These are phyloP conservation scores for Zosterops lateralis DNA, from an alignment of 2,113 vertebrate genomes.

Conservation along the genomic window DNA sequence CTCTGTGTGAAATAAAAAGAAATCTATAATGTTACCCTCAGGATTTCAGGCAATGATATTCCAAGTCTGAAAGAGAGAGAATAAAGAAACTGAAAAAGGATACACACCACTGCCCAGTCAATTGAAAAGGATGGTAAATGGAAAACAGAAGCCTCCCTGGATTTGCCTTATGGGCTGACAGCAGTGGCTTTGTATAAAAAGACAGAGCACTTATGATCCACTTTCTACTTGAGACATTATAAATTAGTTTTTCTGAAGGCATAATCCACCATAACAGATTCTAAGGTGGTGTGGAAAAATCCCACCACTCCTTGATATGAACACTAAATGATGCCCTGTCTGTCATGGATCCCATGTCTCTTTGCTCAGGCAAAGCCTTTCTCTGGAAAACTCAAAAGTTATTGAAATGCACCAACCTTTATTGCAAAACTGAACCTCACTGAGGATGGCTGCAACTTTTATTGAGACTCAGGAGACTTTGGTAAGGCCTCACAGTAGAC, in stretches of 20 bases:
- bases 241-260: constrained; percentile 36
- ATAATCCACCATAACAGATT: neutral
- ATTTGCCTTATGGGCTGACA: constrained; percentile 31
- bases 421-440: neutral
- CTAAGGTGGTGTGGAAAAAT: neutral
- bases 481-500: neutral
- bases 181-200: constrained; percentile 27
- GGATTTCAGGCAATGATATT: constrained; percentile 54
- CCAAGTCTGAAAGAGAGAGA: constrained; percentile 32
- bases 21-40: constrained; percentile 45
- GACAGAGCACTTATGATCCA: constrained; percentile 4
- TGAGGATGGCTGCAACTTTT: neutral
- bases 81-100: constrained; percentile 47
- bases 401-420: neutral
- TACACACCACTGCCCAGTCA: constrained; percentile 54
- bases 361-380: neutral
- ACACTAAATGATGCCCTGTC: neutral
- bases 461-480: neutral
- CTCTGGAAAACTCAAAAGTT: neutral
- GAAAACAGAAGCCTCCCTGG: constrained; percentile 57
- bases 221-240: constrained; percentile 14
- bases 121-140: constrained; percentile 38
- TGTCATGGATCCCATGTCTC: neutral
- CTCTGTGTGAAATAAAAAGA: constrained; percentile 38
- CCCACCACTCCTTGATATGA: neutral